A percentile compares a stretch with the other conserved stretches of the same genome.
Evolutionary conservation across 2,797 vertebrate genomes (phyloP).

Genomic region (Chanos chanos): DNA sequence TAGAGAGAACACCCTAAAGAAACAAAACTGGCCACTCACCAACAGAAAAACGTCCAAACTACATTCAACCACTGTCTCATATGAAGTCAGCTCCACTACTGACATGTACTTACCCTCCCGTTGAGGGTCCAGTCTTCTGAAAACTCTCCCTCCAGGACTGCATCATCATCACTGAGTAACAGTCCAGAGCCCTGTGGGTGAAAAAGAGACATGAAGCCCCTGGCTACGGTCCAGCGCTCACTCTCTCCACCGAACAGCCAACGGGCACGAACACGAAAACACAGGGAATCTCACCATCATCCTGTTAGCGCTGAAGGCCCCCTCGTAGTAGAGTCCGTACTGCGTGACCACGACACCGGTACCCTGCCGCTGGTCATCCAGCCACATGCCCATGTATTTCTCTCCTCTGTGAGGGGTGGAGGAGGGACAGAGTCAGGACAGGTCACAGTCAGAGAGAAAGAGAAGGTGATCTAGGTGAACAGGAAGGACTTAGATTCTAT

Average conservation of each 20-base stretch:
- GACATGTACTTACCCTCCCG: slow-evolving; percentile 78
- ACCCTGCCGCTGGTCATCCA: slow-evolving; percentile 86
- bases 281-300: slow-evolving; percentile 83
- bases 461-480: neutral
- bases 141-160: slow-evolving; percentile 89
- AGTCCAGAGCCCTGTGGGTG: slow-evolving; percentile 80
- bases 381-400: slow-evolving; percentile 96
- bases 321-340: slow-evolving; percentile 90
- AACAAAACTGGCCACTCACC: neutral
- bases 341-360: slow-evolving; percentile 88
- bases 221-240: neutral
- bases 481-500: too few species aligned
- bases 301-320: slow-evolving; percentile 87
- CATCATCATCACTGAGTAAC: slow-evolving; percentile 91
- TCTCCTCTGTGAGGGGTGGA: slow-evolving; percentile 75
- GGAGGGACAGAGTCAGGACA: neutral
- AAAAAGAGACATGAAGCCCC: neutral
- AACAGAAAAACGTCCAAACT: neutral
- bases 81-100: neutral
- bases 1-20: slow-evolving; percentile 71
- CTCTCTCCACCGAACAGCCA: neutral
- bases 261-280: neutral
- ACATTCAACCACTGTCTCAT: neutral
- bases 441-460: neutral
- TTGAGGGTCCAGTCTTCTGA: slow-evolving; percentile 89